Percentiles rank a stretch among this genome's conserved stretches.
These are phyloP conservation scores for Myotis planiceps DNA, from an alignment of 2,797 vertebrate genomes.

Conservation along the genomic window DNA sequence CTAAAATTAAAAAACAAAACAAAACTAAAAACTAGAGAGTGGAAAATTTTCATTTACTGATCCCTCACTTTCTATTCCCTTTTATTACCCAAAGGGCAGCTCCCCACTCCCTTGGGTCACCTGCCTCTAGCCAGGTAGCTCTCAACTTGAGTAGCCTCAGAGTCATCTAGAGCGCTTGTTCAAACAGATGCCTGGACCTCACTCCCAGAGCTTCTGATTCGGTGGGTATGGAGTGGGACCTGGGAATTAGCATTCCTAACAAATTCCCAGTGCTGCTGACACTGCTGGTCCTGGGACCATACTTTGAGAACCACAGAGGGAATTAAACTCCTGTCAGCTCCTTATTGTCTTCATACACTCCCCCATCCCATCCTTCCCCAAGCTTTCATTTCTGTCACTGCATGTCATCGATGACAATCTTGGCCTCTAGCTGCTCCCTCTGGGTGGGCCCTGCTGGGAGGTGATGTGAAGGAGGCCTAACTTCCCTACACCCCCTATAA, in stretches of 20 bases:
- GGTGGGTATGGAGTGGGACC: background rate
- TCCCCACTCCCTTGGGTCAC: background rate
- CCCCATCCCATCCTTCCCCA: background rate
- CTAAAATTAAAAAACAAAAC: background rate
- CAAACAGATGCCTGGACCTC: background rate
- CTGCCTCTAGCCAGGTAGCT: background rate
- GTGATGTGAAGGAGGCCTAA: background rate
- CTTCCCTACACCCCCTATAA: background rate
- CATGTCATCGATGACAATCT: background rate
- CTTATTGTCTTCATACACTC: background rate
- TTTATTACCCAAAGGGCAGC: background rate
- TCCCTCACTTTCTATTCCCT: background rate
- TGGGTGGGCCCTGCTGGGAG: background rate
- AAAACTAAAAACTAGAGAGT: constrained; percentile 27
- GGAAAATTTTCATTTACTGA: background rate
- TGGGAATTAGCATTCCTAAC: background rate
- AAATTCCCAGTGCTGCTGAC: background rate
- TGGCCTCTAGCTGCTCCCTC: background rate
- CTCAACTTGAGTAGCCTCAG: background rate
- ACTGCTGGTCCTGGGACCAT: background rate
- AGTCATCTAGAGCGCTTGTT: background rate
- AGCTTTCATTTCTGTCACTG: background rate
- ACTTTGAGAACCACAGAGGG: background rate
- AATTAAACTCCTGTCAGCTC: background rate
- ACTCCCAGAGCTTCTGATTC: background rate